phyloP scores from a whole-genome alignment of 2,888 invertebrate genomes.

The Arctia plantaginis region DNA sequence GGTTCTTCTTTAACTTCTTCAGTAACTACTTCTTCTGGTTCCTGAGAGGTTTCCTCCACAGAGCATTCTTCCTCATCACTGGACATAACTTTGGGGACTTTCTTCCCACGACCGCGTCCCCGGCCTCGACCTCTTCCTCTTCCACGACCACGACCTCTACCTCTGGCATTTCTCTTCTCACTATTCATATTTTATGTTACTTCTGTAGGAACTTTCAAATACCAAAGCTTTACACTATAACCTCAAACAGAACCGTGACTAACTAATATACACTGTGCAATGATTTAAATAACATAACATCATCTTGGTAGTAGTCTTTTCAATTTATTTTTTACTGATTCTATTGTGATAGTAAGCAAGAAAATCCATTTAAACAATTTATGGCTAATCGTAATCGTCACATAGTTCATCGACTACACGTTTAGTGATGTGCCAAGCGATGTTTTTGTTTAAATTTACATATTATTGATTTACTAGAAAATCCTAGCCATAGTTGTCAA shows the following conservation, averaged over 20 bases:
- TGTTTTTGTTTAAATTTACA: not conserved
- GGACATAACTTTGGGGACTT: slow-evolving; percentile 90
- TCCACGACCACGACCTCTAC: slow-evolving; percentile 92
- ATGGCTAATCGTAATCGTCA: slow-evolving; percentile 39
- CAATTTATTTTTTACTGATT: slow-evolving; percentile 33
- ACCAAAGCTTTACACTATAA: slow-evolving; percentile 37
- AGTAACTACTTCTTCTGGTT: slow-evolving; percentile 78
- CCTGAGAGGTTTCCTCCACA: slow-evolving; percentile 83
- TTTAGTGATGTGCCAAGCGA: slow-evolving; percentile 27
- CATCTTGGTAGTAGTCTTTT: not conserved
- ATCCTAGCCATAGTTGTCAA: not conserved
- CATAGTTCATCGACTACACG: slow-evolving; percentile 43
- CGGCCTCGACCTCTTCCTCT: slow-evolving; percentile 91
- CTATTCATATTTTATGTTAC: slow-evolving; percentile 70
- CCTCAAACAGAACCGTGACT: slow-evolving; percentile 29
- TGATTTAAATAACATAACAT: not conserved
- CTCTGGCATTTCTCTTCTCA: slow-evolving; percentile 89
- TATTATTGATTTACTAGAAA: not conserved
- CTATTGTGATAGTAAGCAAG: slow-evolving; percentile 1
- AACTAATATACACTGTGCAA: slow-evolving; percentile 2
- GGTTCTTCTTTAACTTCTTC: slow-evolving; percentile 81
- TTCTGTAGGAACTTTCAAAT: slow-evolving; percentile 17
- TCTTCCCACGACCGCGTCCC: slow-evolving; percentile 90
- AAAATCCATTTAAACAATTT: slow-evolving; percentile 21
- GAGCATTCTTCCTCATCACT: slow-evolving; percentile 87